A percentile compares a stretch with the other conserved stretches of the same genome.
phyloP scores from a whole-genome alignment of 2,888 invertebrate genomes.

The Drosophila koepferae region DNA sequence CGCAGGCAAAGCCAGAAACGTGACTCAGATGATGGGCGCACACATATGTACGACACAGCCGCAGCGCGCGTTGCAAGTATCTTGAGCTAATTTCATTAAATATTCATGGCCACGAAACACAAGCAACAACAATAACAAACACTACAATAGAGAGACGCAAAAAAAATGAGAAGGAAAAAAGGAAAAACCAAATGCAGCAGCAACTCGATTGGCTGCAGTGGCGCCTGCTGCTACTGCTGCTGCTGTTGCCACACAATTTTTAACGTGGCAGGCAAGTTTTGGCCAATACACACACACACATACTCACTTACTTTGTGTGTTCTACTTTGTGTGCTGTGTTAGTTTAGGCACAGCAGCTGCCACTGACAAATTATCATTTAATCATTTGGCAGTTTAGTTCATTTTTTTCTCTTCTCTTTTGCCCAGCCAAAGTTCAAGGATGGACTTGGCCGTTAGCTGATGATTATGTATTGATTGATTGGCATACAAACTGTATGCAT shows the following conservation, averaged over 20 bases:
- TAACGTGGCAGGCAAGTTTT: slow-evolving; percentile 35
- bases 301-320: slow-evolving; percentile 21
- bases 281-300: slow-evolving; percentile 22
- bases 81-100: slow-evolving; percentile 79
- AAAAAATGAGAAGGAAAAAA: background rate
- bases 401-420: background rate
- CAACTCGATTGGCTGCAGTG: slow-evolving; percentile 40
- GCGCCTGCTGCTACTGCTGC: slow-evolving; percentile 17
- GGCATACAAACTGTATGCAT: slow-evolving; percentile 1
- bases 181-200: slow-evolving; percentile 25
- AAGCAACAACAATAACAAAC: slow-evolving; percentile 17
- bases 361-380: slow-evolving; percentile 75
- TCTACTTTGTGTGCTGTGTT: slow-evolving; percentile 33
- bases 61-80: slow-evolving; percentile 58
- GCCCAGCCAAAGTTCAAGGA: slow-evolving; percentile 50
- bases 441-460: slow-evolving; percentile 35
- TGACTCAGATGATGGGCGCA: slow-evolving; percentile 10
- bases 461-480: slow-evolving; percentile 58
- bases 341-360: slow-evolving; percentile 55
- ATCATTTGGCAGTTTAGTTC: slow-evolving; percentile 60
- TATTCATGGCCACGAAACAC: slow-evolving; percentile 70
- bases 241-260: slow-evolving; percentile 29
- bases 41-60: slow-evolving; percentile 40
- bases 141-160: slow-evolving; percentile 4
- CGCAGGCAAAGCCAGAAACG: slow-evolving; percentile 19